These are phyloP conservation scores for Ennomos fuscantarius DNA, from an alignment of 2,888 invertebrate genomes.

Conservation along the genomic window DNA sequence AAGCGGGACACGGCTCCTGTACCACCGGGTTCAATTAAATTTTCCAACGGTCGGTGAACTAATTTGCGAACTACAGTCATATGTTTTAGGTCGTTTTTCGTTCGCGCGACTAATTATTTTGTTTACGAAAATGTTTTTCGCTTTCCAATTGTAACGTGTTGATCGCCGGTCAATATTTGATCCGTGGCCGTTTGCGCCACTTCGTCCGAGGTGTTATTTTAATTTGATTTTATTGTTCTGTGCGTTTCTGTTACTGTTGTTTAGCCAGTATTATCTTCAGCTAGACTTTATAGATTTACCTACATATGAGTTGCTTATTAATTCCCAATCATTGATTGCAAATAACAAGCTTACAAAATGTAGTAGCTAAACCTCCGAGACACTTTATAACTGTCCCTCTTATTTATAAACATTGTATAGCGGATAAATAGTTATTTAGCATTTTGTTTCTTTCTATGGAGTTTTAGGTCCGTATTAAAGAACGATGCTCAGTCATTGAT, in stretches of 20 bases:
- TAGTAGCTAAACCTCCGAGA: too few relatives aligned
- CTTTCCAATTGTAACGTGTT: conserved; percentile 73
- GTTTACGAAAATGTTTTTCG: conserved; percentile 77
- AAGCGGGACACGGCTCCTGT: conserved; percentile 58
- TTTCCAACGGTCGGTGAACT: conserved; percentile 71
- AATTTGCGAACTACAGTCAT: conserved; percentile 77
- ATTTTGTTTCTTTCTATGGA: too few relatives aligned
- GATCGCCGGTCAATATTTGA: conserved; percentile 80
- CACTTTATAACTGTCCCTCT: too few relatives aligned
- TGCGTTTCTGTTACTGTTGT: conserved; percentile 2
- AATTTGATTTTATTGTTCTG: conserved; percentile 55
- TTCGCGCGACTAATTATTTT: conserved; percentile 68
- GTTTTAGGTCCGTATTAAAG: too few relatives aligned
- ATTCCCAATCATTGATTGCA: too few relatives aligned
- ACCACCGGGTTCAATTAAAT: conserved; percentile 71
- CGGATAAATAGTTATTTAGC: too few relatives aligned
- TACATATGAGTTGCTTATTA: too few relatives aligned
- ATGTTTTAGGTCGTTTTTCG: conserved; percentile 63
- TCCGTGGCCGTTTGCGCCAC: conserved; percentile 52
- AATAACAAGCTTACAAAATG: too few relatives aligned
- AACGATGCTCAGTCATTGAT: too few relatives aligned
- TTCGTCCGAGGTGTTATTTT: conserved; percentile 58
- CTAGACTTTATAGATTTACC: neutral
- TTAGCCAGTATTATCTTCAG: neutral
- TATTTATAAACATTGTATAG: too few relatives aligned